Percentiles rank a stretch among this genome's conserved stretches.
Conservation (phyloP, 2,888 invertebrate genomes). For the Pheosia gnoma region DNA sequence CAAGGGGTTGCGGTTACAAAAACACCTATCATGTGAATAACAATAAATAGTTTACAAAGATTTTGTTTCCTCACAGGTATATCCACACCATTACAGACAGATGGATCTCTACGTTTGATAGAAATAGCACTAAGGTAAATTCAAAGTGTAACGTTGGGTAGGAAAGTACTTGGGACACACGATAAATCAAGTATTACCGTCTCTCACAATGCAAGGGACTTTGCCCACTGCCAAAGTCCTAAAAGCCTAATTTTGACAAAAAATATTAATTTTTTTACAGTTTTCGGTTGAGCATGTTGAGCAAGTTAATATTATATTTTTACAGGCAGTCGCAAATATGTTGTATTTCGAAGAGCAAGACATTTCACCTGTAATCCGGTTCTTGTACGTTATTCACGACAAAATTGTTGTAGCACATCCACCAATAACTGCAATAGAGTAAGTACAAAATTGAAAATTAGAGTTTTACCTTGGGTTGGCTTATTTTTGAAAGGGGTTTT, state of each 20-base stretch:
- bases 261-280: too few relatives aligned
- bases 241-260: too few relatives aligned
- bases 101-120: conserved; percentile 56
- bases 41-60: too few relatives aligned
- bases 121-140: conserved; percentile 53
- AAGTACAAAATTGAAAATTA: conserved; percentile 34
- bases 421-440: conserved; percentile 58
- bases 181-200: too few relatives aligned
- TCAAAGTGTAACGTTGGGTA: not conserved
- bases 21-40: too few relatives aligned
- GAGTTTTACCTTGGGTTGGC: too few relatives aligned
- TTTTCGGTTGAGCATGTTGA: too few relatives aligned
- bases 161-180: too few relatives aligned
- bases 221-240: too few relatives aligned
- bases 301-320: conserved; percentile 3
- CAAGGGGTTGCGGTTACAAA: too few relatives aligned
- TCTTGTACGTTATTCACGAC: conserved; percentile 20
- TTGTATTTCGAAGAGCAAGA: conserved; percentile 62
- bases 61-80: conserved; percentile 40
- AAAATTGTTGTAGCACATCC: conserved; percentile 45
- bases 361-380: conserved; percentile 53
- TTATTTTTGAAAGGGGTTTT: too few relatives aligned
- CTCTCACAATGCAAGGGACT: too few relatives aligned
- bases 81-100: conserved; percentile 53
- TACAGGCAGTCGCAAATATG: conserved; percentile 52